Evolutionary conservation across 2,797 vertebrate genomes (phyloP).

Genomic region (Paguma larvata): DNA sequence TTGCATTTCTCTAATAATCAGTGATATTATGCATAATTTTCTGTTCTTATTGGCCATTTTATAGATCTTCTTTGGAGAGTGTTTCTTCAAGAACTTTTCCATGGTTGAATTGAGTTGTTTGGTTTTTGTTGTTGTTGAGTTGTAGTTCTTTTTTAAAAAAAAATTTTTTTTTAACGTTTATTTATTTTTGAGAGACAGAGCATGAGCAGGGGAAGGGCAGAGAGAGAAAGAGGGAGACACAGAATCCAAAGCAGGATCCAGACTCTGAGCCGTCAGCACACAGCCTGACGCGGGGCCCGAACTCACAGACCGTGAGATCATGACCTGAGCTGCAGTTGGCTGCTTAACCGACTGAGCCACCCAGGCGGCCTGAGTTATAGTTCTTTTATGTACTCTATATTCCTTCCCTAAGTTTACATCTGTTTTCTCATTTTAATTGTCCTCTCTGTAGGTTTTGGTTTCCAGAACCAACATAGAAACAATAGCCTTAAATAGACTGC

Average conservation of each 20-base stretch:
- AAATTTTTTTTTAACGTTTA: too few relatives aligned
- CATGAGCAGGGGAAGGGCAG: too few relatives aligned
- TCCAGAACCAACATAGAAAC: background rate
- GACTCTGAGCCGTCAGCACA: too few relatives aligned
- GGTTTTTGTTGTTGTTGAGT: background rate
- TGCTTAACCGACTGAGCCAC: too few relatives aligned
- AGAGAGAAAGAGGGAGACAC: too few relatives aligned
- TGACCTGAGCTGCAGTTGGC: too few relatives aligned
- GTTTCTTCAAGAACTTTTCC: background rate
- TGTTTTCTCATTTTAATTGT: background rate
- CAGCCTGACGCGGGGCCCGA: too few relatives aligned
- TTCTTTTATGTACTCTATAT: background rate
- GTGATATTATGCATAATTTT: background rate
- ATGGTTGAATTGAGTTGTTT: background rate
- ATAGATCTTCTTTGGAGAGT: background rate
- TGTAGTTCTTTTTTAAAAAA: background rate
- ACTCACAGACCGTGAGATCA: too few relatives aligned
- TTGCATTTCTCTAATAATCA: background rate
- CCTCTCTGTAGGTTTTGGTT: background rate
- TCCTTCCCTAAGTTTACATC: background rate
- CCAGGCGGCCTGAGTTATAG: background rate
- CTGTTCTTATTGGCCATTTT: background rate
- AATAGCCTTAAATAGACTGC: background rate
- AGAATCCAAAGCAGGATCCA: too few relatives aligned
- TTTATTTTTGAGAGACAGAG: too few relatives aligned